Evolutionary conservation across 64 coral and sea anemone genomes (phyloP), one percentile per base, ranked within the genome.

Genomic region (Pocillopora damicornis): DNA sequence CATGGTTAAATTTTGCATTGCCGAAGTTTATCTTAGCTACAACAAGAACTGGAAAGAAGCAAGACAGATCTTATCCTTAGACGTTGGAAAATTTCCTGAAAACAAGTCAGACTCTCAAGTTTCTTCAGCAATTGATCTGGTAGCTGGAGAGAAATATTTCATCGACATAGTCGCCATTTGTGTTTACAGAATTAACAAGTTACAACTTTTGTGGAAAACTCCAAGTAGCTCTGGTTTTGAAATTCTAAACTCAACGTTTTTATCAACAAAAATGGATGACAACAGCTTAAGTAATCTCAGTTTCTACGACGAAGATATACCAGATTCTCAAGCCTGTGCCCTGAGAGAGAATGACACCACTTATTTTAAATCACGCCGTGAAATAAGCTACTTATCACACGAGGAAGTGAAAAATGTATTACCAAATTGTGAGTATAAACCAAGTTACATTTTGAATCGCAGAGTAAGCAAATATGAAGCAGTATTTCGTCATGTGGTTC

Each of bases 141-240:
- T 35, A 60, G 66, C 78, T 37, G 73, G 72, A 61, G 82, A 37
- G 13, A 82, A 83, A 15, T 90, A 90, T 75, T 90, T 82, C 69
- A 20, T 90, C 17, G 88, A 90, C 26, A 60, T 89, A 0, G 30
- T 89, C 5, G 38, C 45, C 12, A 83, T 30, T 6, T 75, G 80
- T 61, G 17, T 16, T 23, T 9, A 61, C 15, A 35, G 37, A 75
- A 35, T 13, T 62, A 74, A 82, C 34, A 58, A 82, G 4, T 64
- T 90, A 18, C 45, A 90, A 23, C 15, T 90, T 63, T n/a, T n/a
- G 58, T 90, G 88, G 88, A 90, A 82, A 59, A 61, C 77, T 4
- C 88, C 88, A 17, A 60, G 12, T 9, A 60, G 78, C 36, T 59
- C 63, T 12, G 1, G 15, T 60, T 90, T 74, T 75, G 6, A 37